phyloP scores from a whole-genome alignment of 2,113 vertebrate genomes.

The Amphiprion ocellaris region DNA sequence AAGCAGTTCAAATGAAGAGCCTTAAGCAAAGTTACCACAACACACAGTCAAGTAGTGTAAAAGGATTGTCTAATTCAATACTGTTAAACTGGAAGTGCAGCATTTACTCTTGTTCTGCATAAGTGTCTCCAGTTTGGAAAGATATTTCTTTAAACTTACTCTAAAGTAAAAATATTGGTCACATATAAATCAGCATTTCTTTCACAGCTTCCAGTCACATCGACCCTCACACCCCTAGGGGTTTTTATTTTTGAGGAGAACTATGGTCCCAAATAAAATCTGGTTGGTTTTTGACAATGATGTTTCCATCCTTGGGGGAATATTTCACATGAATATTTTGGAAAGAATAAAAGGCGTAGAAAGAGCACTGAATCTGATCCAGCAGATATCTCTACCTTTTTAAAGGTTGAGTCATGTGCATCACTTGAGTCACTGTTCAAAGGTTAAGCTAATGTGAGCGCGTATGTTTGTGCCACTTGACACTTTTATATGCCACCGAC shows the following conservation, averaged over 20 bases:
- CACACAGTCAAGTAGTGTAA: no score
- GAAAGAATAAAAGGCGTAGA: slow-evolving; percentile 1
- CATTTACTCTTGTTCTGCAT: not conserved
- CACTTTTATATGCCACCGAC: slow-evolving; percentile 5
- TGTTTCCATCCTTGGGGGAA: slow-evolving; percentile 5
- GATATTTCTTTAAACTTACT: no score
- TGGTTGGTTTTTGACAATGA: not conserved
- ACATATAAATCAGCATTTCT: no score
- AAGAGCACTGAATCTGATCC: slow-evolving; percentile 23
- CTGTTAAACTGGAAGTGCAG: no score
- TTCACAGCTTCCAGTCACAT: not conserved
- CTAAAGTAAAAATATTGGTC: no score
- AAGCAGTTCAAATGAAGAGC: not conserved
- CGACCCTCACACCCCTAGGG: not conserved
- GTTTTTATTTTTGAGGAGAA: slow-evolving; percentile 8
- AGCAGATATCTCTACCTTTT: slow-evolving; percentile 60
- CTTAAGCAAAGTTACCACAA: not conserved
- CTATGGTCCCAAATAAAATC: not conserved
- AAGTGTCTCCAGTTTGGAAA: not conserved
- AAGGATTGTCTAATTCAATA: no score
- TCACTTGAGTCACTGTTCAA: slow-evolving; percentile 60
- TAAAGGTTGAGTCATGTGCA: slow-evolving; percentile 75
- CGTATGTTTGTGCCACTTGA: slow-evolving; percentile 24
- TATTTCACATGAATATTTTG: slow-evolving; percentile 28
- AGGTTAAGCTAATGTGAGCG: slow-evolving; percentile 56